phyloP scores from a whole-genome alignment of 2,113 vertebrate genomes.

The Pleuronectes platessa region DNA sequence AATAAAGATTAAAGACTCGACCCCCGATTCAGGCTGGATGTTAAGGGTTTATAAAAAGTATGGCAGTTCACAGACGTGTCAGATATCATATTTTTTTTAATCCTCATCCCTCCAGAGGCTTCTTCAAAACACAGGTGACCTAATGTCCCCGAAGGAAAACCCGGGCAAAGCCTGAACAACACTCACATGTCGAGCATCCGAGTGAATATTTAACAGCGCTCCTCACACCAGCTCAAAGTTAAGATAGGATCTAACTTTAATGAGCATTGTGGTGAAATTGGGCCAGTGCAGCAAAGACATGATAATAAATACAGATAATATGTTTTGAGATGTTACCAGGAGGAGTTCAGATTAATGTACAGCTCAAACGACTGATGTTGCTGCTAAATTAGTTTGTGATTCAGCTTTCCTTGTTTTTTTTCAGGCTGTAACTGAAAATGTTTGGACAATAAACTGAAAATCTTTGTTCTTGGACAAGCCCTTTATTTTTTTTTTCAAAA shows the following conservation, averaged over 20 bases:
- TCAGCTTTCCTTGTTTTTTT: neutral
- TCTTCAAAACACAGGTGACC: slow-evolving; percentile 47
- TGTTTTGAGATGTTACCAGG: too few species aligned
- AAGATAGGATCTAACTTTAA: slow-evolving; percentile 66
- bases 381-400: neutral
- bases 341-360: too few species aligned
- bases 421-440: too few species aligned
- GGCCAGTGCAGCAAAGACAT: neutral
- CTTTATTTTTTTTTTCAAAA: too few species aligned
- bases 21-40: slow-evolving; percentile 17
- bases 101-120: slow-evolving; percentile 12
- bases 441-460: neutral
- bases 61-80: slow-evolving; percentile 7
- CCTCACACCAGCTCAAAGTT: slow-evolving; percentile 35
- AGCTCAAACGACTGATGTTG: neutral
- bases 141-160: slow-evolving; percentile 38
- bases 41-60: slow-evolving; percentile 1
- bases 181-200: slow-evolving; percentile 20
- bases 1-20: neutral
- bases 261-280: slow-evolving; percentile 44
- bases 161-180: slow-evolving; percentile 20
- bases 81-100: slow-evolving; percentile 19
- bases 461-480: neutral
- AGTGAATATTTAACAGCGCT: slow-evolving; percentile 63
- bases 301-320: too few species aligned